Evolutionary conservation across 2,888 invertebrate genomes (phyloP).

Genomic region (Julus scanicus): DNA sequence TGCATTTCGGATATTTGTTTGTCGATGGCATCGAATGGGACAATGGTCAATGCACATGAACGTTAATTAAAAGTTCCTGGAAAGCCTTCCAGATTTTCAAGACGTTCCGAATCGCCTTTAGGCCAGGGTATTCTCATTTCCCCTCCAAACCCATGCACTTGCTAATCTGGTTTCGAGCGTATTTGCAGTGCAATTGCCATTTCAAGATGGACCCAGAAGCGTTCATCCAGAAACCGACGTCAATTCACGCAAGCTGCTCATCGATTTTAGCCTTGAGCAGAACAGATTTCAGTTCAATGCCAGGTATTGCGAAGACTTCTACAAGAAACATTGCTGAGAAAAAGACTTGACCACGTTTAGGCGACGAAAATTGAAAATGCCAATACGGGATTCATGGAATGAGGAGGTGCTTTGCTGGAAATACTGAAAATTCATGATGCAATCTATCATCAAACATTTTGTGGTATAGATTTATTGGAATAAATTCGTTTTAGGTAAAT

Average conservation of each 20-base stretch:
- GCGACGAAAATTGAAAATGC: neutral
- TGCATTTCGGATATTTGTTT: neutral
- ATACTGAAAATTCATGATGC: neutral
- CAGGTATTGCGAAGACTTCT: neutral
- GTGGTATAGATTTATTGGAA: neutral
- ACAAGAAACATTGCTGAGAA: neutral
- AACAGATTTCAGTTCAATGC: neutral
- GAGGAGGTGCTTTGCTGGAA: neutral
- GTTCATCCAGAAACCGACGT: slow-evolving; percentile 20
- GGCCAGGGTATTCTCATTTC: neutral
- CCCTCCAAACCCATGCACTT: neutral
- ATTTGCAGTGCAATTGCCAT: slow-evolving; percentile 25
- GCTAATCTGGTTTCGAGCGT: slow-evolving; percentile 28
- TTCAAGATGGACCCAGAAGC: slow-evolving; percentile 36
- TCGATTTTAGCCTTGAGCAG: slow-evolving; percentile 30
- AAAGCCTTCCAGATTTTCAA: neutral
- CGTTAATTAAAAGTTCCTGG: neutral
- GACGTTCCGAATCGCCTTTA: neutral
- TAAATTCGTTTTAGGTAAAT: no score
- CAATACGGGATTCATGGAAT: neutral
- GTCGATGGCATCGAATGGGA: neutral
- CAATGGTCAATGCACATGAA: neutral
- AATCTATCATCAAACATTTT: neutral
- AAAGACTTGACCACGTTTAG: neutral
- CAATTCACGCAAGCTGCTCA: slow-evolving; percentile 38